Conservation (phyloP, 1,140 invertebrate species). For the Brachionus asplanchnoidis region DNA sequence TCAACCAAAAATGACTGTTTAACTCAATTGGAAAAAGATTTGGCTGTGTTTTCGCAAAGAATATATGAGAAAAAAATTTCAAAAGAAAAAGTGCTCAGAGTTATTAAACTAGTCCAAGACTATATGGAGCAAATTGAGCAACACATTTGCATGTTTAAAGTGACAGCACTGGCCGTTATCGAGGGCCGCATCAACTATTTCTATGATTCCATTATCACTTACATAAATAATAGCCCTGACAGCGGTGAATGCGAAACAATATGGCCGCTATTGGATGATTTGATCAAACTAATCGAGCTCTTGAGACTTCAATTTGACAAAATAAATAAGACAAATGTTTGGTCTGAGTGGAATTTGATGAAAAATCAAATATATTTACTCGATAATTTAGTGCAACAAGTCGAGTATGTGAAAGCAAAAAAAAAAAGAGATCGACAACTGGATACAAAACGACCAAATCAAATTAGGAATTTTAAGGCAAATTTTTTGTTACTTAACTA, state of each 20-base stretch:
- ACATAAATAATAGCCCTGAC: not conserved
- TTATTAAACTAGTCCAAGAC: not conserved
- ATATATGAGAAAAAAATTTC: not conserved
- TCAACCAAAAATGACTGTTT: not conserved
- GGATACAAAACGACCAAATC: not conserved
- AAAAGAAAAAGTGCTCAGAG: not conserved
- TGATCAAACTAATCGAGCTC: not conserved
- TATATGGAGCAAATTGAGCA: not conserved
- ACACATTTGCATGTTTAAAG: not conserved
- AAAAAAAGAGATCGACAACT: not conserved
- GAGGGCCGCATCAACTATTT: not conserved
- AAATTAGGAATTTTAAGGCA: not conserved
- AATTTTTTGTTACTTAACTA: not conserved
- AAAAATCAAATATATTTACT: not conserved
- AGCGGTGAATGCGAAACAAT: not conserved
- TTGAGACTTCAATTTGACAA: too few species aligned
- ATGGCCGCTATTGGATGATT: not conserved
- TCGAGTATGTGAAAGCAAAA: not conserved
- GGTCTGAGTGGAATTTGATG: too few species aligned
- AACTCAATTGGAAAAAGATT: not conserved
- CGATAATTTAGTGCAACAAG: not conserved
- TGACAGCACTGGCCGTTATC: not conserved
- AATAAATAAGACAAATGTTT: too few species aligned
- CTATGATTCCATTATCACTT: not conserved
- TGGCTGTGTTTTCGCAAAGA: not conserved